Conservation (phyloP, 1,140 invertebrate species). For the Bombus difficillimus region DNA sequence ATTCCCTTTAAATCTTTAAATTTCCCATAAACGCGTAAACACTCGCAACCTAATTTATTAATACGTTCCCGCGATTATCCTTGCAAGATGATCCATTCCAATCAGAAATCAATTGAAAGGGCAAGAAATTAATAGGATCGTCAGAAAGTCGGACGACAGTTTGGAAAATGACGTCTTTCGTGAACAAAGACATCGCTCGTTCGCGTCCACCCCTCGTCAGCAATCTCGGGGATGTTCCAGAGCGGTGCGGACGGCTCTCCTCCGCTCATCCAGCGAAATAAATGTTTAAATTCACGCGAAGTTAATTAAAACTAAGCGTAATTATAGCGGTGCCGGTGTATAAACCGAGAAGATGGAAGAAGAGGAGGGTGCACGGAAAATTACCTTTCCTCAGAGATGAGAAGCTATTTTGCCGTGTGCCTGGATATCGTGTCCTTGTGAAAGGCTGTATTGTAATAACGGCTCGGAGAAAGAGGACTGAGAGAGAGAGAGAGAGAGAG, state of each 20-base stretch:
- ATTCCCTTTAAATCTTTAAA: too few species aligned
- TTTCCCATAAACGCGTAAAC: too few species aligned
- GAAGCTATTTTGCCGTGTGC: constrained; percentile 59
- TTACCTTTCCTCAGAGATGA: constrained; percentile 62
- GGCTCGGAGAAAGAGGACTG: not conserved
- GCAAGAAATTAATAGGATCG: not conserved
- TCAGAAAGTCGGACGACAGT: not conserved
- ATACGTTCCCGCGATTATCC: too few species aligned
- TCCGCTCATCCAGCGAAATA: constrained; percentile 63
- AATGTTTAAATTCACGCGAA: constrained; percentile 74
- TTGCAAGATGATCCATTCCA: fast-evolving
- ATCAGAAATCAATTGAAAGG: not conserved
- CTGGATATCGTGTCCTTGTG: constrained; percentile 62
- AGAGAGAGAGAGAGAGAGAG: too few species aligned
- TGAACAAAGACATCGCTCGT: constrained; percentile 50
- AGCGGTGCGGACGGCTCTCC: constrained; percentile 37
- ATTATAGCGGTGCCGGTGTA: constrained; percentile 66
- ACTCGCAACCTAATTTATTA: not conserved
- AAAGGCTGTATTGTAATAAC: constrained; percentile 64
- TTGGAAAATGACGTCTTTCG: not conserved
- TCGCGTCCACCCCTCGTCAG: not conserved
- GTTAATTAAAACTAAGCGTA: constrained; percentile 76
- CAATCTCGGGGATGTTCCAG: constrained; percentile 46
- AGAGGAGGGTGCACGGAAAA: constrained; percentile 23
- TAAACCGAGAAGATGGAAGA: constrained; percentile 50